Conservation (phyloP, 2,888 invertebrate species). For the Hyposoter dolosus region DNA sequence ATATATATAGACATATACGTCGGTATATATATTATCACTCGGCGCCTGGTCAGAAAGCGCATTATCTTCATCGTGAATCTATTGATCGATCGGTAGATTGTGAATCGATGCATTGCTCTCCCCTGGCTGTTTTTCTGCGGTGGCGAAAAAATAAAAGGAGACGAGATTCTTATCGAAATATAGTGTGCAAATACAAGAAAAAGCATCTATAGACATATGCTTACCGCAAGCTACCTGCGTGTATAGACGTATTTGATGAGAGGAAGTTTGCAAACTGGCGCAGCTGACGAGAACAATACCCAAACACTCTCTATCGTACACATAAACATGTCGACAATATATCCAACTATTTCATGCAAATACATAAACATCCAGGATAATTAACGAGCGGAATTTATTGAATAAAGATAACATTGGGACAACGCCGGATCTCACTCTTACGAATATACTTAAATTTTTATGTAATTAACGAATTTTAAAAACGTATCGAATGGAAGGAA, state of each 20-base stretch:
- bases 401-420: slow-evolving; percentile 17
- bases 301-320: slow-evolving; percentile 48
- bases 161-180: slow-evolving; percentile 67
- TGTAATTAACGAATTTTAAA: background rate
- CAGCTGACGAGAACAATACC: slow-evolving; percentile 71
- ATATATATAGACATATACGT: background rate
- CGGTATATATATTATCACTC: slow-evolving; percentile 23
- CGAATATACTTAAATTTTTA: background rate
- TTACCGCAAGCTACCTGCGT: slow-evolving; percentile 12
- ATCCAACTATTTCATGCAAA: slow-evolving; percentile 60
- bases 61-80: slow-evolving; percentile 58
- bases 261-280: slow-evolving; percentile 68
- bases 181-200: slow-evolving; percentile 64
- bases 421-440: background rate
- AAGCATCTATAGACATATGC: slow-evolving; percentile 19
- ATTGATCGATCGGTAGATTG: slow-evolving; percentile 71
- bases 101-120: slow-evolving; percentile 67
- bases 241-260: slow-evolving; percentile 19
- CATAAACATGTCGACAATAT: slow-evolving; percentile 63
- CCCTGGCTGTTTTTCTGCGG: slow-evolving; percentile 29
- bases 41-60: slow-evolving; percentile 38
- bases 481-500: background rate
- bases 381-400: slow-evolving; percentile 48
- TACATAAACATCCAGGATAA: slow-evolving; percentile 45
- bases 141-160: slow-evolving; percentile 54